A percentile compares a stretch with the other conserved stretches of the same genome.
phyloP scores from a whole-genome alignment of 2,888 invertebrate species.

The Anoplius nigerrimus region DNA sequence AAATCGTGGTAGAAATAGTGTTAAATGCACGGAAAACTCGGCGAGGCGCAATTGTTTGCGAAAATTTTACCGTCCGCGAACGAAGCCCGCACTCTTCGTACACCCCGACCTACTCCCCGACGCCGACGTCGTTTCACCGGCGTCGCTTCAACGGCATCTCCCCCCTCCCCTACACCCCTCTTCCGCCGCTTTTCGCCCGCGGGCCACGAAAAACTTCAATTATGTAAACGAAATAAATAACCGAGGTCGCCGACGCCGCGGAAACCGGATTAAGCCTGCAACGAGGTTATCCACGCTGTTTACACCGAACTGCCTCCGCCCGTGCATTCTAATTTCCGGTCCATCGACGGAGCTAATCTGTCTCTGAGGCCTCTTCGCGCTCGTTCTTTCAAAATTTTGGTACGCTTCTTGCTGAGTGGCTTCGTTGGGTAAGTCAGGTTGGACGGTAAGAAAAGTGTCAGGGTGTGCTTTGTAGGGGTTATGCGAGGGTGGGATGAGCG shows the following conservation, averaged over 20 bases:
- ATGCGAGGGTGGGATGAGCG: too few species aligned
- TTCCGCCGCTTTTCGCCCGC: background rate
- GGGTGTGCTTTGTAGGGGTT: too few species aligned
- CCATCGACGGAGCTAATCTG: background rate
- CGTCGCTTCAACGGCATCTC: background rate
- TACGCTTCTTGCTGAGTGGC: too few species aligned
- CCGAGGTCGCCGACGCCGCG: constrained; percentile 1
- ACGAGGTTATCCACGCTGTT: background rate
- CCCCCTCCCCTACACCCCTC: background rate
- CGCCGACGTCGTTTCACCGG: background rate
- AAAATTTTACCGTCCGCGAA: constrained; percentile 35
- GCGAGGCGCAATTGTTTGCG: constrained; percentile 13
- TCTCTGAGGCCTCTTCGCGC: background rate
- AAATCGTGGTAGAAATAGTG: too few species aligned
- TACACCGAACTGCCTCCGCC: background rate
- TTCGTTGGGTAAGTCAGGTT: too few species aligned
- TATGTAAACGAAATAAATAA: constrained; percentile 52
- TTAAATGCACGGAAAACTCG: background rate
- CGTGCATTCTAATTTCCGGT: background rate
- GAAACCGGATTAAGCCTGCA: constrained; percentile 31
- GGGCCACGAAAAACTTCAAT: constrained; percentile 34
- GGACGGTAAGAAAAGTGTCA: too few species aligned
- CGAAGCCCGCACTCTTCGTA: too few species aligned
- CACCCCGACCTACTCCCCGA: background rate
- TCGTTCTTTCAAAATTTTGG: background rate